Conservation (phyloP, 2,888 invertebrate genomes). For the Mesochorus sp. region DNA sequence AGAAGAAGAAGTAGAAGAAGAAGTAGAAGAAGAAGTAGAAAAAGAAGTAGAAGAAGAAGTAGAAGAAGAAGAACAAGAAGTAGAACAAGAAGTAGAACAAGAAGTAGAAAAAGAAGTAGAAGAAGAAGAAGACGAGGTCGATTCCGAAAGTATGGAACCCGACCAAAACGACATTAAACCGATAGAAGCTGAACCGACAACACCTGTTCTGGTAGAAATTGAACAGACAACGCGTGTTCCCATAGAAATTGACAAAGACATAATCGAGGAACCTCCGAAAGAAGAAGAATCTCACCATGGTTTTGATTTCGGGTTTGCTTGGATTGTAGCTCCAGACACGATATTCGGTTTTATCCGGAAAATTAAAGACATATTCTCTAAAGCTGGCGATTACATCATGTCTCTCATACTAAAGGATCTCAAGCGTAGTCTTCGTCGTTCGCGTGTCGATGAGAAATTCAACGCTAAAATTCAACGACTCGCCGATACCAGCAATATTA, state of each 20-base stretch:
- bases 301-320: neutral
- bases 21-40: neutral
- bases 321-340: neutral
- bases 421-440: slow-evolving; percentile 22
- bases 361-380: neutral
- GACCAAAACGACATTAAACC: too few species aligned
- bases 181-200: too few species aligned
- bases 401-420: slow-evolving; percentile 38
- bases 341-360: neutral
- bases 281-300: neutral
- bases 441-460: slow-evolving; percentile 46
- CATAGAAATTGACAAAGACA: too few species aligned
- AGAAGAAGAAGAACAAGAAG: too few species aligned
- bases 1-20: too few species aligned
- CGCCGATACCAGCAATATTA: neutral
- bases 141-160: too few species aligned
- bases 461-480: slow-evolving; percentile 31
- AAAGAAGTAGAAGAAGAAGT: neutral
- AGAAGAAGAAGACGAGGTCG: too few species aligned
- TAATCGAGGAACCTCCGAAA: neutral
- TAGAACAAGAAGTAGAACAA: too few species aligned
- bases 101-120: too few species aligned
- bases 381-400: slow-evolving; percentile 51
- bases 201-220: neutral
- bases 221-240: too few species aligned